Conservation (phyloP, 1,140 invertebrate species). For the Cyclina sinensis region DNA sequence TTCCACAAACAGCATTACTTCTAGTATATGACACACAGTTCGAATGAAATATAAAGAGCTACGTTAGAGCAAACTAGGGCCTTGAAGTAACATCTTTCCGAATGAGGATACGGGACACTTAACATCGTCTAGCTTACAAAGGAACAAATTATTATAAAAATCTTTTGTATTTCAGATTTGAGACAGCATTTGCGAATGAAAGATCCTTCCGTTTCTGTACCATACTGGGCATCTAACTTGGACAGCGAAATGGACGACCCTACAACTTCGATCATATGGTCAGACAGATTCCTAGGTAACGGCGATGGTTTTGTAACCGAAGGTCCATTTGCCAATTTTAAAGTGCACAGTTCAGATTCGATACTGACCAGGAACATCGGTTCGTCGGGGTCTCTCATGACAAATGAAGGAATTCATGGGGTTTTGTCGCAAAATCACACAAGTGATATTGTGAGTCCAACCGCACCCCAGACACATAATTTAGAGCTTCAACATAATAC, state of each 20-base stretch:
- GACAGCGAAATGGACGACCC: constrained; percentile 83
- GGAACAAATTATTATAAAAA: too few relatives aligned
- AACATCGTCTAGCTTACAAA: too few relatives aligned
- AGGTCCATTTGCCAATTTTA: constrained; percentile 83
- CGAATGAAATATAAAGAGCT: too few relatives aligned
- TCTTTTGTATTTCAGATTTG: constrained; percentile 74
- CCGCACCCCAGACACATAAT: constrained; percentile 35
- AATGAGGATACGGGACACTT: too few relatives aligned
- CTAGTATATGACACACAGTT: too few relatives aligned
- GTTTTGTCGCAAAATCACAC: constrained; percentile 59
- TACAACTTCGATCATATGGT: constrained; percentile 85
- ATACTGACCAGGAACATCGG: constrained; percentile 71
- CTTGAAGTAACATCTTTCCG: too few relatives aligned
- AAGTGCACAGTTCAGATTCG: constrained; percentile 44
- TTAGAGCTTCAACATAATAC: constrained; percentile 71
- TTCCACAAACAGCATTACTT: too few relatives aligned
- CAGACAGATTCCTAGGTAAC: constrained; percentile 83
- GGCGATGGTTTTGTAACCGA: constrained; percentile 84
- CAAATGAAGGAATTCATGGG: constrained; percentile 42
- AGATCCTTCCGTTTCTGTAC: constrained; percentile 79
- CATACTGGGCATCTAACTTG: constrained; percentile 86
- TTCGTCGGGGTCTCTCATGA: constrained; percentile 51
- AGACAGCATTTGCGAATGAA: constrained; percentile 75
- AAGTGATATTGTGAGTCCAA: constrained; percentile 68
- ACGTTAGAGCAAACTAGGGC: too few relatives aligned